Conservation (phyloP, 1,140 invertebrate species). For the Drosophila punjabiensis region DNA sequence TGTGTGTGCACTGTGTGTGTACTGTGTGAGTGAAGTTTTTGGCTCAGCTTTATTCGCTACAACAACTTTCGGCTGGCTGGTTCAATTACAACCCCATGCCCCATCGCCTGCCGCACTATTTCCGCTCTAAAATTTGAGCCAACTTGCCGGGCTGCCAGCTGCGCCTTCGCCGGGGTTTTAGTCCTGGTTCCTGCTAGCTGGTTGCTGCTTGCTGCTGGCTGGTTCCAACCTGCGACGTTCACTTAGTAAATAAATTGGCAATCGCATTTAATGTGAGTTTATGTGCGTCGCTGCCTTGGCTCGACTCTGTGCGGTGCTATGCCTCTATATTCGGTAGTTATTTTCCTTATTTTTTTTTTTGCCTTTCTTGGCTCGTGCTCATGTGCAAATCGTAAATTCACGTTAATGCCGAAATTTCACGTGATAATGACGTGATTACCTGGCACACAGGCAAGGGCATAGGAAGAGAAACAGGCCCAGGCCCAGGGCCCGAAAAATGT, state of each 20-base stretch:
- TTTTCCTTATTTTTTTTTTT: constrained; percentile 26
- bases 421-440: constrained; percentile 85
- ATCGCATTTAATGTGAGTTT: constrained; percentile 84
- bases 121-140: constrained; percentile 82
- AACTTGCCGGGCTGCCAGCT: constrained; percentile 69
- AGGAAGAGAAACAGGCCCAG: constrained; percentile 9
- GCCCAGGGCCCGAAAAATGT: constrained; percentile 35
- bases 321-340: constrained; percentile 37
- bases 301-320: constrained; percentile 18
- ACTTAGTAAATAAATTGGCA: constrained; percentile 84
- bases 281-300: constrained; percentile 74
- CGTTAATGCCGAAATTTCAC: constrained; percentile 84
- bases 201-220: constrained; percentile 17
- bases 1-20: neutral
- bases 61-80: constrained; percentile 72
- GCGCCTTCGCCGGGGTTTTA: constrained; percentile 33
- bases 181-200: constrained; percentile 14
- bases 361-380: constrained; percentile 62
- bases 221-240: constrained; percentile 57
- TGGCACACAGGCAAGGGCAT: constrained; percentile 52
- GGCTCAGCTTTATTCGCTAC: constrained; percentile 68
- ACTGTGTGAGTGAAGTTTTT: constrained; percentile 54
- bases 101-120: constrained; percentile 70
- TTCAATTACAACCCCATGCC: constrained; percentile 67
- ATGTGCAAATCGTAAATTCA: constrained; percentile 84